These are phyloP conservation scores for Hydrophis major DNA, from an alignment of 2,797 vertebrate species.

Conservation along the genomic window DNA sequence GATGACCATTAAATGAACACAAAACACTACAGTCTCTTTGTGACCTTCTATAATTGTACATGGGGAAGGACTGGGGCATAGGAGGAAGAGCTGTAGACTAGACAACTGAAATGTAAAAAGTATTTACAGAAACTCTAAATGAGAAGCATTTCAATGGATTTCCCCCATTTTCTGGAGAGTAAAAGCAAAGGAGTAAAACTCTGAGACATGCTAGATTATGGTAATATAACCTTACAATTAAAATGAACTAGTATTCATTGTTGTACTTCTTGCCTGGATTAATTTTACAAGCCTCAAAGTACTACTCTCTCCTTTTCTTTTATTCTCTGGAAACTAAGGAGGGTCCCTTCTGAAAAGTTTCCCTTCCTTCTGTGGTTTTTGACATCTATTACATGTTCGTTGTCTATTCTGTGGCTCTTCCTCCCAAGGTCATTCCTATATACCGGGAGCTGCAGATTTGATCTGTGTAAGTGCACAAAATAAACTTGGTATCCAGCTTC, in stretches of 20 bases:
- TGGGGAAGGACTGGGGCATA: background rate
- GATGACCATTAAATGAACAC: background rate
- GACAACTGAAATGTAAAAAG: background rate
- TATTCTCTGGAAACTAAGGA: background rate
- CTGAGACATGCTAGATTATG: background rate
- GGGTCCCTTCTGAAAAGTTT: background rate
- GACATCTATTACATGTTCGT: background rate
- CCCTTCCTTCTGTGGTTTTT: background rate
- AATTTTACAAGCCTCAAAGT: background rate
- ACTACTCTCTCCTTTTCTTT: background rate
- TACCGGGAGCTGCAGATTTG: background rate
- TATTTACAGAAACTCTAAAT: background rate
- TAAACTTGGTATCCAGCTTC: background rate
- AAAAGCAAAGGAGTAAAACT: background rate
- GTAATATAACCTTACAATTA: background rate
- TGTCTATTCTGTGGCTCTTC: background rate
- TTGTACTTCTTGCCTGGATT: background rate
- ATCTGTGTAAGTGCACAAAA: background rate
- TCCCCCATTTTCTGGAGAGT: background rate
- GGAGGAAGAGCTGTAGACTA: background rate
- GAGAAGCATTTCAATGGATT: background rate
- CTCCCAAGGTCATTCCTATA: background rate
- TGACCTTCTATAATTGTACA: background rate
- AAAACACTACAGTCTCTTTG: background rate
- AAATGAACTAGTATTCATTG: background rate